Conservation (phyloP, 2,797 vertebrate species). For the Vipera ursinii region DNA sequence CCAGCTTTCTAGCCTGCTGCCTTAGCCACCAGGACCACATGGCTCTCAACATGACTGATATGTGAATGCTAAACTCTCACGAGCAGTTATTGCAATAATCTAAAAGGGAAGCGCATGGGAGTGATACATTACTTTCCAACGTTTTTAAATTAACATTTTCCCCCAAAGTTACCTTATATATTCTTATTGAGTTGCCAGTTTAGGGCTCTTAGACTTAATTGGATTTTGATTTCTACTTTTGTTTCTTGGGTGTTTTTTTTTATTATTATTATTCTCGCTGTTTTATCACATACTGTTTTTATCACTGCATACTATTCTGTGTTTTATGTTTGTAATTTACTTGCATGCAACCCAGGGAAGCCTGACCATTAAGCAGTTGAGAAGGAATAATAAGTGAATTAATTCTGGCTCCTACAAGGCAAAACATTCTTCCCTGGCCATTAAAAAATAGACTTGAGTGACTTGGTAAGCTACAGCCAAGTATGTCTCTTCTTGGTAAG, state of each 20-base stretch:
- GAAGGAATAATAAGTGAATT: background rate
- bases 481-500: background rate
- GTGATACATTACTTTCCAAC: background rate
- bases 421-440: background rate
- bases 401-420: background rate
- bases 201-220: background rate
- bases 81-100: background rate
- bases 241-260: background rate
- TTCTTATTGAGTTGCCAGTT: background rate
- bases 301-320: background rate
- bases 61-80: background rate
- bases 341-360: background rate
- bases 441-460: background rate
- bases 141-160: background rate
- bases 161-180: background rate
- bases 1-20: too few relatives aligned
- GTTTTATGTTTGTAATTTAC: background rate
- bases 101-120: background rate
- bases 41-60: background rate
- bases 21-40: too few relatives aligned
- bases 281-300: background rate
- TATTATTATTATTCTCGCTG: background rate
- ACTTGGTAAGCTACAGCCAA: background rate
- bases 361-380: background rate
- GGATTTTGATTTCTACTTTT: background rate